These are phyloP conservation scores for Danio albolineatus DNA, from an alignment of 2,797 vertebrate species.

Conservation along the genomic window DNA sequence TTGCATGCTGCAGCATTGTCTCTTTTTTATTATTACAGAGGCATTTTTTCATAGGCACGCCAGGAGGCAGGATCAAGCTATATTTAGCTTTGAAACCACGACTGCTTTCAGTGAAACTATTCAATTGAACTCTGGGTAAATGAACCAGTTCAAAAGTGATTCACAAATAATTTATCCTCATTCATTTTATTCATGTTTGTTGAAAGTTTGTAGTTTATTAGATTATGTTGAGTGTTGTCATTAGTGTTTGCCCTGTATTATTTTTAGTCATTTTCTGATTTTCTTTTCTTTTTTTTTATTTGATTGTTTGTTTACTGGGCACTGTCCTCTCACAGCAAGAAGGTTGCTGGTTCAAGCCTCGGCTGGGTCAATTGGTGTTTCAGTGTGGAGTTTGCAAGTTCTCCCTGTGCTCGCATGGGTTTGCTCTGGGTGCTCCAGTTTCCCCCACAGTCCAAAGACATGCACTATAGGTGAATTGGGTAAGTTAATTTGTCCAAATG, in stretches of 20 bases:
- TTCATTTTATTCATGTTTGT: not conserved
- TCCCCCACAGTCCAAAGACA: too few species aligned
- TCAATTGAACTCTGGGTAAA: not conserved
- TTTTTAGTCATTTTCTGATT: not conserved
- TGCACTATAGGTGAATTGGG: too few species aligned
- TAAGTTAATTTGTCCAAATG: too few species aligned
- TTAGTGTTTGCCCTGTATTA: not conserved
- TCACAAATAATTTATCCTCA: not conserved
- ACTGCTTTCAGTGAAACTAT: slow-evolving; percentile 7
- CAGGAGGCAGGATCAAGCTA: not conserved
- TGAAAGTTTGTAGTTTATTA: not conserved
- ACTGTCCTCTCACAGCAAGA: too few species aligned
- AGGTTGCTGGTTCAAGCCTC: too few species aligned
- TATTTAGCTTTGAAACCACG: not conserved
- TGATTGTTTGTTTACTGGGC: too few species aligned
- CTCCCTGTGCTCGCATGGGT: too few species aligned
- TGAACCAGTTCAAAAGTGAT: not conserved
- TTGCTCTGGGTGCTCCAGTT: too few species aligned
- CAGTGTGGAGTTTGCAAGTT: too few species aligned
- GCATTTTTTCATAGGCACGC: not conserved
- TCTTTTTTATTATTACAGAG: not conserved
- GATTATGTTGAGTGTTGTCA: not conserved
- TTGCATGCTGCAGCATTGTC: not conserved
- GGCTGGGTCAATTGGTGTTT: too few species aligned
- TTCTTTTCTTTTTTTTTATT: too few species aligned